phyloP scores from a whole-genome alignment of 2,888 invertebrate species.

The Lycia hirtaria region DNA sequence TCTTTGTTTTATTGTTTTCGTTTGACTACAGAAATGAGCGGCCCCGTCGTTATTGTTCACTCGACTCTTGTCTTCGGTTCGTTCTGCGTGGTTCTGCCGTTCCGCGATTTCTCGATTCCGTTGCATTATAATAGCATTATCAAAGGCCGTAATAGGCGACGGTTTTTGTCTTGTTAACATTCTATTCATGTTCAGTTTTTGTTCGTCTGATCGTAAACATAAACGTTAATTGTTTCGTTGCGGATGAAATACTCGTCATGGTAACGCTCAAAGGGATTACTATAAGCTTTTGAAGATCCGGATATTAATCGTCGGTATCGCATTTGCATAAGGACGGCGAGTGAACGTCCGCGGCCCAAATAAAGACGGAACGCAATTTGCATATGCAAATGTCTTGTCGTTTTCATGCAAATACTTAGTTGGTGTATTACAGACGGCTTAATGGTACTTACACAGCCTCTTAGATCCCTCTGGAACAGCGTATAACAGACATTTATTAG shows the following conservation, averaged over 20 bases:
- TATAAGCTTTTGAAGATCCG: slow-evolving; percentile 56
- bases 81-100: slow-evolving; percentile 53
- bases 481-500: slow-evolving; percentile 46
- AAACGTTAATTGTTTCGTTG: slow-evolving; percentile 56
- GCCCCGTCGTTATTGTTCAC: slow-evolving; percentile 72
- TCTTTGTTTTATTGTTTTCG: slow-evolving; percentile 78
- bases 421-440: slow-evolving; percentile 80
- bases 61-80: slow-evolving; percentile 57
- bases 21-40: slow-evolving; percentile 73
- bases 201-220: slow-evolving; percentile 48
- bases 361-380: slow-evolving; percentile 80
- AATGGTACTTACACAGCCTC: slow-evolving; percentile 75
- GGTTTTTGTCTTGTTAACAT: slow-evolving; percentile 66
- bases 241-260: slow-evolving; percentile 52
- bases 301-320: slow-evolving; percentile 56
- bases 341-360: slow-evolving; percentile 76
- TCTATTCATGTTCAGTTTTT: slow-evolving; percentile 63
- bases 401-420: slow-evolving; percentile 80
- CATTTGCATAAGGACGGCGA: slow-evolving; percentile 71
- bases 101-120: slow-evolving; percentile 57
- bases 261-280: slow-evolving; percentile 53
- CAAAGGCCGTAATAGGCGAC: slow-evolving; percentile 58
- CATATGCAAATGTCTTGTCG: slow-evolving; percentile 81
- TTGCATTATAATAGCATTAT: slow-evolving; percentile 63
- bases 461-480: slow-evolving; percentile 54